phyloP scores from a whole-genome alignment of 2,113 vertebrate species.

The Melanerpes formicivorus region DNA sequence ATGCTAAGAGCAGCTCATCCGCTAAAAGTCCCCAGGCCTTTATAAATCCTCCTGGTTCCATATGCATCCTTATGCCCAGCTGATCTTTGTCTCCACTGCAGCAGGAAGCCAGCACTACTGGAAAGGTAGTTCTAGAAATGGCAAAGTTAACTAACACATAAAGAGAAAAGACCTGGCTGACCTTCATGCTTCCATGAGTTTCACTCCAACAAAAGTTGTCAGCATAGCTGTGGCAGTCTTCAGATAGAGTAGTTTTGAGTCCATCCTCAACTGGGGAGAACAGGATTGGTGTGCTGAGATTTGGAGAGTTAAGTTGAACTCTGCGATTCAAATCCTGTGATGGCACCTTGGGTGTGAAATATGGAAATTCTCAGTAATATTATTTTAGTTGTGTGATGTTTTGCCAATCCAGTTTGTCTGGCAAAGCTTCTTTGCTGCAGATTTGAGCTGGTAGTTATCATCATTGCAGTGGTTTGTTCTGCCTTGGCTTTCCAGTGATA shows the following conservation, averaged over 20 bases:
- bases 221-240: neutral
- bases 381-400: neutral
- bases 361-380: neutral
- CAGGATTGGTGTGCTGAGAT: neutral
- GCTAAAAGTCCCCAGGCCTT: neutral
- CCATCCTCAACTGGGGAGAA: neutral
- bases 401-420: neutral
- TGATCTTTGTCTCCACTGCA: neutral
- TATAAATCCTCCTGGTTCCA: neutral
- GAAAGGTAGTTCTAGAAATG: neutral
- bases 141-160: rapidly evolving
- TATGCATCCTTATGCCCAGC: neutral
- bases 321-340: neutral
- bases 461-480: rapidly evolving
- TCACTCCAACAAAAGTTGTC: neutral
- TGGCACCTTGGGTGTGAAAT: neutral
- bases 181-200: neutral
- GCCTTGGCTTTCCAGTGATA: neutral
- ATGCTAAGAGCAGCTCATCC: neutral
- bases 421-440: neutral
- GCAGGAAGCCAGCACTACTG: neutral
- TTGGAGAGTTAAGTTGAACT: neutral
- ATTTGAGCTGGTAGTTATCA: neutral
- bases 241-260: neutral
- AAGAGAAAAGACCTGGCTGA: neutral